Percentiles rank a stretch among this genome's conserved stretches.
Evolutionary conservation across 2,888 invertebrate genomes (phyloP).

Genomic region (Tryphoninae sp.): DNA sequence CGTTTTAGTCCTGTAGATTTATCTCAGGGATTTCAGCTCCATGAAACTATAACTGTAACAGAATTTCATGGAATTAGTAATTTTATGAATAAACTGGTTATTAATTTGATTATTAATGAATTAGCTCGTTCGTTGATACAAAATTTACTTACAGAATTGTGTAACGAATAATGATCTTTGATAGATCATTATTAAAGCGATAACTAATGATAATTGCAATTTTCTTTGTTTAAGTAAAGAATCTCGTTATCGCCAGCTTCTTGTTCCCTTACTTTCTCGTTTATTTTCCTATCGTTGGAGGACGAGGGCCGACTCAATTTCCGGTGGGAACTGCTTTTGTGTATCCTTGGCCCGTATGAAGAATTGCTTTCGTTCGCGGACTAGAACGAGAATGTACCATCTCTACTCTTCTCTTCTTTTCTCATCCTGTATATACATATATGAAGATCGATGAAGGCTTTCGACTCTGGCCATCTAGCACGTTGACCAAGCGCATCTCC

Average conservation of each 20-base stretch:
- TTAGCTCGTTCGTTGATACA: too few species aligned
- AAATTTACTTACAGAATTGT: not conserved
- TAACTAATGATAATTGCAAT: too few species aligned
- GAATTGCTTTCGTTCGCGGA: constrained; percentile 25
- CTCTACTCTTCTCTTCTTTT: not conserved
- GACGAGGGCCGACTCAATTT: constrained; percentile 35
- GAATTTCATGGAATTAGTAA: too few species aligned
- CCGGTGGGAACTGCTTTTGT: constrained; percentile 12
- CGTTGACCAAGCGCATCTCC: constrained; percentile 13
- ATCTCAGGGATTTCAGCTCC: too few species aligned
- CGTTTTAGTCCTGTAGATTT: too few species aligned
- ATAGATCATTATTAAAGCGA: too few species aligned
- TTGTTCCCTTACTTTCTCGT: constrained; percentile 39
- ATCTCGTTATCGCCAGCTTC: constrained; percentile 17
- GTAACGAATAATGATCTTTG: too few species aligned
- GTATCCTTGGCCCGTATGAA: constrained; percentile 20
- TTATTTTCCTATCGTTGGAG: not conserved
- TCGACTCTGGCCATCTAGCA: not conserved
- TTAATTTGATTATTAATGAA: too few species aligned
- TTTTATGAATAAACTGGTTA: too few species aligned
- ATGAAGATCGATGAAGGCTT: constrained; percentile 32
- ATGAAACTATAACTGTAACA: too few species aligned
- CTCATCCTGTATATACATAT: not conserved
- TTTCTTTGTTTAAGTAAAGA: not conserved
- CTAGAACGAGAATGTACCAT: not conserved